Conservation (phyloP, 2,888 invertebrate genomes). For the Chrysotoxum bicinctum region DNA sequence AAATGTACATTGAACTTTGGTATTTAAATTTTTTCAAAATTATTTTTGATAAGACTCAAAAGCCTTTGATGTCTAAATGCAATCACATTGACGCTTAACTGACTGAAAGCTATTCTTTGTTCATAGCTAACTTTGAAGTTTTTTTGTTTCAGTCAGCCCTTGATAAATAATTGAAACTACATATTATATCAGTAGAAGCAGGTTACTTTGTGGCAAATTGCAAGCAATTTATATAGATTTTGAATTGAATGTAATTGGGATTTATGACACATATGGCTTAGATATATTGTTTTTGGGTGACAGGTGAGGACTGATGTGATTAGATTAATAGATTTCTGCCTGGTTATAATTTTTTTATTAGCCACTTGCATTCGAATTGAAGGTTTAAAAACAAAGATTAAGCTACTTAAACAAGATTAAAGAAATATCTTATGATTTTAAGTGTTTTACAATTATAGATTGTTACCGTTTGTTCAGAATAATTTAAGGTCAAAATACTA, state of each 20-base stretch:
- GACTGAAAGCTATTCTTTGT: neutral
- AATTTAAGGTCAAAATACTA: too few relatives aligned
- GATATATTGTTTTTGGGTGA: too few relatives aligned
- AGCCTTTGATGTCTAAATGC: neutral
- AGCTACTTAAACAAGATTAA: neutral
- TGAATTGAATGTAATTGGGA: neutral
- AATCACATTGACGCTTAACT: neutral
- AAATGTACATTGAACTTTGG: neutral
- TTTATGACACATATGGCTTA: neutral
- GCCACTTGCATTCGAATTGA: neutral
- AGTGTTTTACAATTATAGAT: neutral
- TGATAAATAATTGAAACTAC: neutral
- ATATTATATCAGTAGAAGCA: neutral
- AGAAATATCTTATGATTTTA: neutral
- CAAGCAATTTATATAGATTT: neutral
- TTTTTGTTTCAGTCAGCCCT: neutral
- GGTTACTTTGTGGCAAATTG: conserved; percentile 1
- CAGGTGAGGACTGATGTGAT: neutral
- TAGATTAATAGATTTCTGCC: neutral
- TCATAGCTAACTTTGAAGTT: neutral
- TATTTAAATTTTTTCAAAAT: neutral
- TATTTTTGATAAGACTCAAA: neutral
- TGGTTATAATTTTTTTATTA: neutral
- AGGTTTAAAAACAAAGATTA: neutral
- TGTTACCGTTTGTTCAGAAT: too few relatives aligned